Base-by-base conservation (phyloP, 2,113 vertebrate species). In the Phoxinus phoxinus region DNA sequence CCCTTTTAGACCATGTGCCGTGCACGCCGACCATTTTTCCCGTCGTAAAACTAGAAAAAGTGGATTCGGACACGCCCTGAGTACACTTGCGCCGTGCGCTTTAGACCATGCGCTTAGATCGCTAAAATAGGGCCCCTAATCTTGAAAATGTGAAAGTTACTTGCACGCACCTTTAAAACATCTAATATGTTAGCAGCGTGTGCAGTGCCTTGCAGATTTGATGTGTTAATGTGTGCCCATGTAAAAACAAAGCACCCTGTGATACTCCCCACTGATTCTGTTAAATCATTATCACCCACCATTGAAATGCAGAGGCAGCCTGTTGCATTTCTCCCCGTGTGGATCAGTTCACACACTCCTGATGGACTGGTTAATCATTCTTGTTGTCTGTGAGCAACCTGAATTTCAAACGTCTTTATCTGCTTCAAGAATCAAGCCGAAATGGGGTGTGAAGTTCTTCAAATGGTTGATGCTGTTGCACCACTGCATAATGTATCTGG, bases 261-360 rank as follows among this genome's bases (percentile, higher is more conserved):
- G 77, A 61, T 61, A 19, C 35, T 46, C 58, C 46, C 8, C 37
- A 80, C 37, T 4, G n/a, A 10, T 80, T 46, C n/a, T 65, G 59
- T 81, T 65, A 81, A 65, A 48, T 81, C 78, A 81, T 81, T 81
- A 81, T 81, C 78, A 81, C 59, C 41, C 37, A 30, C 59, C 25
- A 19, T 3, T 81, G 59, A 81, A 81, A 81, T 65, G 41, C 78
- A 21, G 58, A 48, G 41, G 59, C 15, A 41, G 78, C 59, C 44
- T 69, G 80, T 67, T 67, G 80, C 80, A 81, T 81, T 81, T 81
- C 61, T 69, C 79, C 63, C 41, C n/a, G 25, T 27, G 37, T 27
- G 41, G 25, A 81, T 65, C 80, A 81, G 61, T 81, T 69, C 44
- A 51, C 80, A 81, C 19, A 15, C 19, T 81, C 10, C 21, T 32